These are phyloP conservation scores for Origma solitaria DNA, from an alignment of 2,113 vertebrate genomes.

Conservation along the genomic window DNA sequence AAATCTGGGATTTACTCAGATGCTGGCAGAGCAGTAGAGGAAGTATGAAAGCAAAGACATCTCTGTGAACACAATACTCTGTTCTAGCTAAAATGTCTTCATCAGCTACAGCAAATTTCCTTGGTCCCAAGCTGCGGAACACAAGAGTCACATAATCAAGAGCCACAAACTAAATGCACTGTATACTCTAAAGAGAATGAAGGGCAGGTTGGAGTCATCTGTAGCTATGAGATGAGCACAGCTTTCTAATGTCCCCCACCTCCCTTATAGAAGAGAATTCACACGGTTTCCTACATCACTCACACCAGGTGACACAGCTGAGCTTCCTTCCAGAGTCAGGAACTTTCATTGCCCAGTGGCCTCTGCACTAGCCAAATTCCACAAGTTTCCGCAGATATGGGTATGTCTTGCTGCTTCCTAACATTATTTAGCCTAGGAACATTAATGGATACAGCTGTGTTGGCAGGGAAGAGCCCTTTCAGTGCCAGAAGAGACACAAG, in stretches of 20 bases:
- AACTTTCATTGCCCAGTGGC: accelerated
- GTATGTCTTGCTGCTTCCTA: background rate
- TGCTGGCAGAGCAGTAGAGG: background rate
- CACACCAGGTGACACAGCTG: background rate
- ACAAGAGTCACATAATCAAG: background rate
- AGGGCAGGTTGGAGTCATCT: background rate
- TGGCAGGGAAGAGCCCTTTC: background rate
- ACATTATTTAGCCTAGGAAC: background rate
- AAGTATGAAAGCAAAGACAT: background rate
- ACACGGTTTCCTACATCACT: background rate
- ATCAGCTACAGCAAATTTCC: background rate
- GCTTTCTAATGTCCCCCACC: background rate
- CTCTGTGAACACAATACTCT: background rate
- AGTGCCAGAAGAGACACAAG: background rate
- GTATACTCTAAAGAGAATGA: background rate
- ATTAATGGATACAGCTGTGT: background rate
- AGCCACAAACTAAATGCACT: background rate
- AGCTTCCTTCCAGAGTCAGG: background rate
- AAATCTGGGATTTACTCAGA: background rate
- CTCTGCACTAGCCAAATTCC: background rate
- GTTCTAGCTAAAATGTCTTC: background rate
- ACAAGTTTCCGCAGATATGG: background rate
- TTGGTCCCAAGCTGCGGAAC: background rate
- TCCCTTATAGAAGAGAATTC: background rate
- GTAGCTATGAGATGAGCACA: background rate